Evolutionary conservation across 2,888 invertebrate genomes (phyloP).

Genomic region (Parasteatoda lunata): DNA sequence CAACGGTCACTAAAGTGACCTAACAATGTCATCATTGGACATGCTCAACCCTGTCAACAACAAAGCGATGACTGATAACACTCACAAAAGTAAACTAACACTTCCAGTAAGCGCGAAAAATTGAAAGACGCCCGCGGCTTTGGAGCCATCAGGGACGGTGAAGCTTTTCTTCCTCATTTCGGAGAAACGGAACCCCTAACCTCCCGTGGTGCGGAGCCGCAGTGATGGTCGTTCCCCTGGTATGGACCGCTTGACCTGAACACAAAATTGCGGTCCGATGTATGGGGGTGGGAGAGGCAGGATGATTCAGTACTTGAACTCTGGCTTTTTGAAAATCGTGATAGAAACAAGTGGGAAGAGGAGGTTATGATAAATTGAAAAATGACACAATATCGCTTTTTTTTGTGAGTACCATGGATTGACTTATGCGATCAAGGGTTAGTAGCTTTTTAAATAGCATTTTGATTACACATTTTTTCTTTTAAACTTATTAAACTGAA

Average conservation of each 20-base stretch:
- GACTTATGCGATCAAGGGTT: no score
- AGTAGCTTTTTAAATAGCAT: no score
- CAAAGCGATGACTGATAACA: slow-evolving; percentile 6
- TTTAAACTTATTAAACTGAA: no score
- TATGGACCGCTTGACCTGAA: neutral
- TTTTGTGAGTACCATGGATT: neutral
- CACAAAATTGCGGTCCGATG: neutral
- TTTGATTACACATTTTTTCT: no score
- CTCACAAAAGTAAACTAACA: slow-evolving; percentile 14
- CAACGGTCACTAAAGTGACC: neutral
- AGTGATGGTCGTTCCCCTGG: neutral
- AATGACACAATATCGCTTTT: neutral
- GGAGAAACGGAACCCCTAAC: slow-evolving; percentile 9
- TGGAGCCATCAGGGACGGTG: neutral
- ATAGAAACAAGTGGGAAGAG: neutral
- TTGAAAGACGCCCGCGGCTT: slow-evolving; percentile 10
- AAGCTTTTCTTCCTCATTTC: neutral
- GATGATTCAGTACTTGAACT: neutral
- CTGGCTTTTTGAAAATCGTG: neutral
- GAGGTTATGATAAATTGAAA: neutral
- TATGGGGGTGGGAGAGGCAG: neutral
- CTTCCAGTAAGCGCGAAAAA: slow-evolving; percentile 11
- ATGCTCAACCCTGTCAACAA: slow-evolving; percentile 28
- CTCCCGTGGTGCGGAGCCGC: slow-evolving; percentile 24
- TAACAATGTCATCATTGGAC: slow-evolving; percentile 43